Base-by-base conservation (phyloP, 2,797 vertebrate species). In the Psittacula echo region DNA sequence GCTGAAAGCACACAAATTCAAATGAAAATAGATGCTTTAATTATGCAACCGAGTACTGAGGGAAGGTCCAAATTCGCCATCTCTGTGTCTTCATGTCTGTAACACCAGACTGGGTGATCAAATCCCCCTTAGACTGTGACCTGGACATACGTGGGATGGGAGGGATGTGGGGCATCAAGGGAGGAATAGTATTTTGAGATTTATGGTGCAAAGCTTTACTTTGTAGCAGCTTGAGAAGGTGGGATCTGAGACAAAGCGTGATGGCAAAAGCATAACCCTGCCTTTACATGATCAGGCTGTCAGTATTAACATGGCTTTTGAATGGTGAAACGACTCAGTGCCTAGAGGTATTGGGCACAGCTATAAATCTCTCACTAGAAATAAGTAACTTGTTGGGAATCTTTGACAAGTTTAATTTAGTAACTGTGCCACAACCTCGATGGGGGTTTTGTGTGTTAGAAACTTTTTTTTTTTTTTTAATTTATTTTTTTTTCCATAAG, bases 1-100 rank as follows among this genome's bases (percentile, higher is more conserved):
- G 41, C 44, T 56, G 81, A 53, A 60, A 91, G 13, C 26, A 29
- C 30, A 22, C 2, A 27, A 44, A 42, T 47, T 66, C 24, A 44
- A 12, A 72, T 2, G 27, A 39, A 78, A 71, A 32, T 22, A 41
- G 11, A 15, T 1, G 8, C 30, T 74, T 74, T 13, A 80, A 61
- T 87, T 71, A 27, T 4, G 10, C 15, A 34, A 0, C 5, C 0
- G 0, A 29, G 17, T 9, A 16, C 41, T 58, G 56, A 50, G 78
- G 74, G 39, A 47, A 58, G 64, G 21, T 44, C 75, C 85, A 51
- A 60, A 16, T 16, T 39, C 47, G 47, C n/a, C 32, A 17, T 5
- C 23, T 60, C 78, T 30, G 30, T 4, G 9, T 50, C 62, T 76
- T 39, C 47, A 27, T 11, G 39, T 53, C n/a, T 45, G 27, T 53